phyloP scores from a whole-genome alignment of 2,797 vertebrate species.

The Lophius americanus region DNA sequence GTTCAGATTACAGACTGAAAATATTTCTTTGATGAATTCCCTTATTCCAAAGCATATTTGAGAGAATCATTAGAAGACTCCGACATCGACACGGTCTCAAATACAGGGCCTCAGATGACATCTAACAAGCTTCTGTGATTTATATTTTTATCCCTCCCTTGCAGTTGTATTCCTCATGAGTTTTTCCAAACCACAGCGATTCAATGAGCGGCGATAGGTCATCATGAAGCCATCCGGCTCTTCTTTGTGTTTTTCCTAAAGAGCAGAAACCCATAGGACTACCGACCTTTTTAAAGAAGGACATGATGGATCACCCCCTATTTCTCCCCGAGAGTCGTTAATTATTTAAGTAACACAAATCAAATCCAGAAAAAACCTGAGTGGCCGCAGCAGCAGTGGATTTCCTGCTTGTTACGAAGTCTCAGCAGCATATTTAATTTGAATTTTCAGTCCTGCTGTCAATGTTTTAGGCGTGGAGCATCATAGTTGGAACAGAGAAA shows the following conservation, averaged over 20 bases:
- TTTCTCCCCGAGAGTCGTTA: constrained; percentile 39
- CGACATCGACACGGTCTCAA: not conserved
- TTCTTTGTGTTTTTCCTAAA: constrained; percentile 35
- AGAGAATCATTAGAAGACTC: no score
- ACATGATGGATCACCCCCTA: constrained; percentile 37
- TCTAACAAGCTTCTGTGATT: not conserved
- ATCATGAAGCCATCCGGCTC: constrained; percentile 32
- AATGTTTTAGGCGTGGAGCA: not conserved
- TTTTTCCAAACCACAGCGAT: not conserved
- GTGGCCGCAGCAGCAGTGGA: constrained; percentile 19
- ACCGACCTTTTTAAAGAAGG: constrained; percentile 44
- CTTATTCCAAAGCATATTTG: no score
- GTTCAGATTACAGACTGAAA: not conserved
- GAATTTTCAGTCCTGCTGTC: constrained; percentile 13
- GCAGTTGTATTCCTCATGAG: not conserved
- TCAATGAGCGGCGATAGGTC: not conserved
- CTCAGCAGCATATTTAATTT: constrained; percentile 24
- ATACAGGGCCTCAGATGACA: no score
- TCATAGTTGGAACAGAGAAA: not conserved
- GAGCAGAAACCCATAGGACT: constrained; percentile 18
- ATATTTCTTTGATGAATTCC: not conserved
- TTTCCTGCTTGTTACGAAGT: constrained; percentile 34
- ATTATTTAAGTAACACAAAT: constrained; percentile 63
- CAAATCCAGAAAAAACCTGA: constrained; percentile 32
- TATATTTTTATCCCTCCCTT: not conserved